Conservation (phyloP, 2,113 vertebrate genomes). For the Seriola quinqueradiata region DNA sequence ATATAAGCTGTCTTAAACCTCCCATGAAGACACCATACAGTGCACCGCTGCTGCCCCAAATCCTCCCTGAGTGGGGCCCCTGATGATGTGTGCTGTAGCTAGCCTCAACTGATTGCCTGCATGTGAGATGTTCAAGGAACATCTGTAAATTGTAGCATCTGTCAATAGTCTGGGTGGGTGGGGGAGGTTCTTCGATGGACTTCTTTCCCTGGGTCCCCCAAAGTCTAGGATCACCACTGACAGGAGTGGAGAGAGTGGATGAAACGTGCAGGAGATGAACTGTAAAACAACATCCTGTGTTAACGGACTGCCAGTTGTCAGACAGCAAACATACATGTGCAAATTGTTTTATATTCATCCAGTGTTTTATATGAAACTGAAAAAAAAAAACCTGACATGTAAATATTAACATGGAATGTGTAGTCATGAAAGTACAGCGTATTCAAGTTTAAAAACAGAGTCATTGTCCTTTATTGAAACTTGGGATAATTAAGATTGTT, state of each 20-base stretch:
- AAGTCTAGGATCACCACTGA: too few species aligned
- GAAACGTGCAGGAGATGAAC: neutral
- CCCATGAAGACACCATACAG: too few species aligned
- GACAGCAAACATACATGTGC: neutral
- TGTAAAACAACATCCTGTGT: neutral
- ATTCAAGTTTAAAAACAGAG: slow-evolving; percentile 29
- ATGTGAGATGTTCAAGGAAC: too few species aligned
- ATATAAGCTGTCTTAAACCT: too few species aligned
- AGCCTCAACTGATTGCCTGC: too few species aligned
- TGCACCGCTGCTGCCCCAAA: too few species aligned
- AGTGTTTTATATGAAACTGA: slow-evolving; percentile 39
- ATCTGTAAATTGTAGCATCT: too few species aligned
- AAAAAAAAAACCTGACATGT: slow-evolving; percentile 8
- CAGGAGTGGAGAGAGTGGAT: neutral
- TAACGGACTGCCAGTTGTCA: neutral
- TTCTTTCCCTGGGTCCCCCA: too few species aligned
- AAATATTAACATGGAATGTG: slow-evolving; percentile 31
- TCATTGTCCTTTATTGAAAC: slow-evolving; percentile 13
- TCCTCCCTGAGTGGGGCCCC: too few species aligned
- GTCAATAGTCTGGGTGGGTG: too few species aligned
- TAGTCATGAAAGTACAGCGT: slow-evolving; percentile 59
- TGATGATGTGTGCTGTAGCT: too few species aligned
- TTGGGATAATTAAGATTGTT: neutral
- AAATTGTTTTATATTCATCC: slow-evolving; percentile 17
- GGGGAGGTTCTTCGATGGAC: too few species aligned